Evolutionary conservation across 2,113 vertebrate genomes (phyloP).

Genomic region (Orcinus orca): DNA sequence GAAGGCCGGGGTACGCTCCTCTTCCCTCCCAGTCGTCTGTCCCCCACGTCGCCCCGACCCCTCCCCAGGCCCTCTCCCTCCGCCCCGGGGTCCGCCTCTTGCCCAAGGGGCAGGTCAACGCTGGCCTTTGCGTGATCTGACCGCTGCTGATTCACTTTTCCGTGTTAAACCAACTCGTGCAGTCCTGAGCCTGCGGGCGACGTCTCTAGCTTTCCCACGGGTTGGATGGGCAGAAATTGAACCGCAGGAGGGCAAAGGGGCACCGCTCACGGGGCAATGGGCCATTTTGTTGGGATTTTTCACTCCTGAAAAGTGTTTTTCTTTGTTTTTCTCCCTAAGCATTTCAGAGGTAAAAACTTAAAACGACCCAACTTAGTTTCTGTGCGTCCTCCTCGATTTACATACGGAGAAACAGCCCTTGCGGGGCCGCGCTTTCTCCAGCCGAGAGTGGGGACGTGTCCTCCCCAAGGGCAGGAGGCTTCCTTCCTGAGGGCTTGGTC

Average conservation of each 20-base stretch:
- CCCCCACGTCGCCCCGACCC: not conserved
- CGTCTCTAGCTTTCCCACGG: not conserved
- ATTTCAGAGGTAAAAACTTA: not conserved
- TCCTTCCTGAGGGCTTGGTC: no score
- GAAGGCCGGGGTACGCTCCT: no score
- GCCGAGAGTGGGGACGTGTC: not conserved
- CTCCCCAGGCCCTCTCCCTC: not conserved
- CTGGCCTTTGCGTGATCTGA: rapidly evolving
- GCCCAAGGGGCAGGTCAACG: rapidly evolving
- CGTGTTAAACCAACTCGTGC: rapidly evolving
- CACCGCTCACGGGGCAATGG: not conserved
- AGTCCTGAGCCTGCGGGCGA: rapidly evolving
- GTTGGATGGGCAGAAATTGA: not conserved
- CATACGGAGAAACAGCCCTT: rapidly evolving
- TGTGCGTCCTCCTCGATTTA: not conserved
- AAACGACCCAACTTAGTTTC: not conserved
- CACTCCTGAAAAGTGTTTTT: not conserved
- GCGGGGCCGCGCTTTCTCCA: not conserved
- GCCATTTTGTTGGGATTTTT: not conserved
- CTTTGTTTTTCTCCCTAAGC: not conserved
- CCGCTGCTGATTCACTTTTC: not conserved
- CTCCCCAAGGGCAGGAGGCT: not conserved
- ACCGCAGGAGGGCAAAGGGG: not conserved
- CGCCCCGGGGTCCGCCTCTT: not conserved
- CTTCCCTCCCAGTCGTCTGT: no score